Conservation (phyloP, 2,888 invertebrate genomes). For the Halictus quadricinctus region DNA sequence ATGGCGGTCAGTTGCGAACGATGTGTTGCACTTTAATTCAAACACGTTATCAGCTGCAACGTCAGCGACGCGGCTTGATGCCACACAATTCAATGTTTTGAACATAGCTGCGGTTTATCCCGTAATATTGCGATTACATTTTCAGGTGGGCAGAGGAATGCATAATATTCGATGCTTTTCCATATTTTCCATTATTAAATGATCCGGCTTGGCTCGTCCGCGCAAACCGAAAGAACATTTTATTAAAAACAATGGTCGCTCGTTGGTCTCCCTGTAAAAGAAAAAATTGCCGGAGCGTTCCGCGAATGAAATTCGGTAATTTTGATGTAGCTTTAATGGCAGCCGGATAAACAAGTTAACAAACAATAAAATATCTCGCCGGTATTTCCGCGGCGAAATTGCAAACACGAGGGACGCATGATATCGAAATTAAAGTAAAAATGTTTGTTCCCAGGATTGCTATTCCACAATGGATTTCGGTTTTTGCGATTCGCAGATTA, state of each 20-base stretch:
- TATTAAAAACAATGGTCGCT: background rate
- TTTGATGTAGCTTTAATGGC: constrained; percentile 3
- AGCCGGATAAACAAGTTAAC: background rate
- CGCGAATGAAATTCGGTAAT: background rate
- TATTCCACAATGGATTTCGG: background rate
- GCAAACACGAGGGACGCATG: background rate
- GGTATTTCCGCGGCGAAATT: background rate
- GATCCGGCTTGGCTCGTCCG: background rate
- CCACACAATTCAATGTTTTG: constrained; percentile 36
- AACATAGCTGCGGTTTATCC: constrained; percentile 27
- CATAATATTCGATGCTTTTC: background rate
- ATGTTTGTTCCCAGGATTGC: background rate
- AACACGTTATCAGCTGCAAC: constrained; percentile 52
- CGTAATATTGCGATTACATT: constrained; percentile 20
- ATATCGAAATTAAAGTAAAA: constrained; percentile 9
- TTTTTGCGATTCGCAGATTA: background rate
- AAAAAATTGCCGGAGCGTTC: background rate
- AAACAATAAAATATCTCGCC: background rate
- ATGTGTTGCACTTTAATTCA: constrained; percentile 53
- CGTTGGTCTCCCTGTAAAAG: background rate
- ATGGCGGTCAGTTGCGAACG: constrained; percentile 25
- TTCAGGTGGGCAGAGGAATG: background rate
- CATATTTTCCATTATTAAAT: background rate
- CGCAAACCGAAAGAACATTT: background rate
- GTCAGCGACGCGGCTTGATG: constrained; percentile 36